These are phyloP conservation scores for Poecilus cupreus DNA, from an alignment of 2,888 invertebrate species.

Conservation along the genomic window DNA sequence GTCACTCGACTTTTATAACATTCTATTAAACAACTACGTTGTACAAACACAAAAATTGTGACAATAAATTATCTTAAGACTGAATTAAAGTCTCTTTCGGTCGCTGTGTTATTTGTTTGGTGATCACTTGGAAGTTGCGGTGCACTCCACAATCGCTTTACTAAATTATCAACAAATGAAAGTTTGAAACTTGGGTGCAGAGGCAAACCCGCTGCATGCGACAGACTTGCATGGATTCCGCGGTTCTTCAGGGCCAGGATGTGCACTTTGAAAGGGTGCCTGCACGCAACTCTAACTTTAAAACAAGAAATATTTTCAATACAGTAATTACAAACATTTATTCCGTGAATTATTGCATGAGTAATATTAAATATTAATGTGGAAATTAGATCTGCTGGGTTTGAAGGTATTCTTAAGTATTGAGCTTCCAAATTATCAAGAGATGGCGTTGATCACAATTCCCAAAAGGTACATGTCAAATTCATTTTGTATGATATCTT, in stretches of 20 bases:
- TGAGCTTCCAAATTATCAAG: too few relatives aligned
- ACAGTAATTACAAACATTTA: too few relatives aligned
- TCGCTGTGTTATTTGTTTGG: not conserved
- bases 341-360: too few relatives aligned
- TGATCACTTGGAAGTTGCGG: conserved; percentile 27
- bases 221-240: not conserved
- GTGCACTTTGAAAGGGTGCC: not conserved
- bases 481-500: too few relatives aligned
- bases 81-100: not conserved
- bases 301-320: too few relatives aligned
- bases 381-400: too few relatives aligned
- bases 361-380: too few relatives aligned
- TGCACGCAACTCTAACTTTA: too few relatives aligned
- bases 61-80: not conserved
- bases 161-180: conserved; percentile 28
- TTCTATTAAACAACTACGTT: not conserved
- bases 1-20: too few relatives aligned
- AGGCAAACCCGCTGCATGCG: not conserved
- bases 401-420: too few relatives aligned
- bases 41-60: not conserved
- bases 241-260: not conserved
- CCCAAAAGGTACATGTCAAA: too few relatives aligned
- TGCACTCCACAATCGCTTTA: not conserved
- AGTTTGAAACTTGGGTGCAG: conserved; percentile 8
- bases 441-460: too few relatives aligned